Percentiles rank a stretch among this genome's conserved stretches.
Conservation (phyloP, 2,797 vertebrate genomes). For the Heteromormyrus szaboi region DNA sequence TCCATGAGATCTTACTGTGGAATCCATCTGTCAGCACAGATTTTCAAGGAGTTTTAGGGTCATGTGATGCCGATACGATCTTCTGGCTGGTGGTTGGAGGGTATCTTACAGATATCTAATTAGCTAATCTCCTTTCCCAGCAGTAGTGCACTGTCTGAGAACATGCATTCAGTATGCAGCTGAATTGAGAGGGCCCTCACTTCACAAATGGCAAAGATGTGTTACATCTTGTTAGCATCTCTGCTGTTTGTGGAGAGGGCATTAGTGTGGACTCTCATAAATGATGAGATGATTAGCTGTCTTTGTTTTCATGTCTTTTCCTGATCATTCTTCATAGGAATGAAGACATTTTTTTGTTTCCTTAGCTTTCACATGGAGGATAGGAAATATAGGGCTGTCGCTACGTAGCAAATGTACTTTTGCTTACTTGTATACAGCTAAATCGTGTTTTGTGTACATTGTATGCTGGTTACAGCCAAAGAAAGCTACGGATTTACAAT, state of each 20-base stretch:
- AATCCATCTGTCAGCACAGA: background rate
- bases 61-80: background rate
- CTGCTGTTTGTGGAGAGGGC: background rate
- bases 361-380: background rate
- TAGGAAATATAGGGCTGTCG: background rate
- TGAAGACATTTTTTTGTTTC: too few species aligned
- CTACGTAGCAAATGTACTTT: background rate
- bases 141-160: background rate
- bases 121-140: background rate
- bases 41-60: background rate
- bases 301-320: too few species aligned
- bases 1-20: slow-evolving; percentile 7
- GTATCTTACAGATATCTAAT: background rate
- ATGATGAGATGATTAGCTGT: background rate
- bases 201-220: background rate
- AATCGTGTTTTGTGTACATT: background rate
- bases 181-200: background rate
- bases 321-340: too few species aligned
- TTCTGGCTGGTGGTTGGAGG: background rate
- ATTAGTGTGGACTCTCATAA: background rate
- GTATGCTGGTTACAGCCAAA: background rate
- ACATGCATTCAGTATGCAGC: background rate
- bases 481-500: background rate
- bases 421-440: background rate
- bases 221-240: background rate